Base-by-base conservation (phyloP, 53 echinoderm and acorn worm species). In the Actinopyga echinites region DNA sequence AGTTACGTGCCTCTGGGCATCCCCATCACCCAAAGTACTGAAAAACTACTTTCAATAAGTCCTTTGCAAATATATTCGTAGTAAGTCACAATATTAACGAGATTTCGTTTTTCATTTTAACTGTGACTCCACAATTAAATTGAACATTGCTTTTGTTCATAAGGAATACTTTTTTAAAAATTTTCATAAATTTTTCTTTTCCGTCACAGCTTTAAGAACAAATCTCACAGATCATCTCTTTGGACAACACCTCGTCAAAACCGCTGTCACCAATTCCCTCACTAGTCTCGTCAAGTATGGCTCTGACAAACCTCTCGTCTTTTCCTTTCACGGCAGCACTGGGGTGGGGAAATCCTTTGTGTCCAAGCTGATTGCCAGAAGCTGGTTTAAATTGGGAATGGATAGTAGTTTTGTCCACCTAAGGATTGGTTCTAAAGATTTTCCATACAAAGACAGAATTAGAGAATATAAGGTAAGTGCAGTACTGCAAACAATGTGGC, bases 291-390 rank as follows among this genome's bases (percentile, higher is more conserved):
- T 43, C 3, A 69, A 61, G 23, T 82, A 68, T 10, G 83, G 88
- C 25, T 90, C 92, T 13, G 62, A 85, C 5, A 91, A 92, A 49
- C 90, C 97, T 0, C 84, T 96, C 8, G 93, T 93, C 9, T 82
- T 96, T 37, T 96, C 97, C 2, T 96, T 96, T 59, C 97, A 96
- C 64, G 97, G 97, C 5, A 85, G 84, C 30, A 93, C 93, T 0
- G 97, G 97, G 12, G 86, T 88, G 0, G 97, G 97, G 31, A 96
- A 96, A 79, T 93, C 94, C 74, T 90, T 79, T 84, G 97, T 96
- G 25, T 74, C 90, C 12, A 79, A 84, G 33, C 49, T 93, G 17
- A 93, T 96, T 42, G 94, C 92, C 19, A 90, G 90, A 71, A 93
- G 88, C 55, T 78, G 94, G 56, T 96, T 87, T 75, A 88, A 69